Percentiles rank a stretch among this genome's conserved stretches.
Evolutionary conservation across 2,113 vertebrate species (phyloP).

Genomic region (Macquaria australasica): DNA sequence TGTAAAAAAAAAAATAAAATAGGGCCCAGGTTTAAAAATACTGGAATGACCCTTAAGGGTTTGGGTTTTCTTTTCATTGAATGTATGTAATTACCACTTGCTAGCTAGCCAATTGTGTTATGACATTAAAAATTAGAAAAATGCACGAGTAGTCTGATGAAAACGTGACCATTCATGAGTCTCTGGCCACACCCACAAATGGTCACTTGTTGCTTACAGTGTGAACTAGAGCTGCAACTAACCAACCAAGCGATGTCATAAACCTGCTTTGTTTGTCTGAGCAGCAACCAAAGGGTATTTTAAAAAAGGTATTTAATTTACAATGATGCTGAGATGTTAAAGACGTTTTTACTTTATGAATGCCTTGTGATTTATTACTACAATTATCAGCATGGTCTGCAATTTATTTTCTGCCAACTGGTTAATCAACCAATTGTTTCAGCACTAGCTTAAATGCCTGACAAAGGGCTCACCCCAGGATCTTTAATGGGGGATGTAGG

Average conservation of each 20-base stretch:
- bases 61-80: not conserved
- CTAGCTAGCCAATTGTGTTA: not conserved
- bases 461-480: not conserved
- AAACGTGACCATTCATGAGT: not conserved
- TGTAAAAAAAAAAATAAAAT: too few species aligned
- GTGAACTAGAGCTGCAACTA: slow-evolving; percentile 1
- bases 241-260: not conserved
- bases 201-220: slow-evolving; percentile 24
- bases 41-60: too few species aligned
- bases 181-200: not conserved
- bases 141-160: not conserved
- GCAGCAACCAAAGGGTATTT: not conserved
- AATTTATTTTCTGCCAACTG: not conserved
- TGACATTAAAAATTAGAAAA: not conserved
- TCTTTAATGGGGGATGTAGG: not conserved
- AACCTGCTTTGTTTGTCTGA: not conserved
- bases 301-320: not conserved
- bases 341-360: not conserved
- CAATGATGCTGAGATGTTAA: not conserved
- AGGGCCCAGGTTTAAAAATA: too few species aligned
- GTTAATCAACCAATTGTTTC: not conserved
- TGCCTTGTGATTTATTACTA: not conserved
- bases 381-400: not conserved
- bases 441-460: not conserved
- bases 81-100: not conserved